phyloP scores from a whole-genome alignment of 1,140 invertebrate genomes.

The Diorhabda carinulata region DNA sequence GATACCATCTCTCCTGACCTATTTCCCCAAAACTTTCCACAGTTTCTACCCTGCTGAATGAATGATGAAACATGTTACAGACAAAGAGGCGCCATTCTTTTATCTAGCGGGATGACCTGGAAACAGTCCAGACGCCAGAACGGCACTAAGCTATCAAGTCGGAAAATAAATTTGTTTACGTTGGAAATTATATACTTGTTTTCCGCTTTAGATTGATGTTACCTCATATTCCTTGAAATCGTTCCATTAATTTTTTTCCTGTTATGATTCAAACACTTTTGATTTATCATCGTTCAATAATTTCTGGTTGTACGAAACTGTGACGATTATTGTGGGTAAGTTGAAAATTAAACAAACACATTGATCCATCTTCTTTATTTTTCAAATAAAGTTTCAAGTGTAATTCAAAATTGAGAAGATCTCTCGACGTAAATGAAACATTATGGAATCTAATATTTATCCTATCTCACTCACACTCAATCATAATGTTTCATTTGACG shows the following conservation, averaged over 20 bases:
- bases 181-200: neutral
- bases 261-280: no score
- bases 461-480: neutral
- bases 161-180: neutral
- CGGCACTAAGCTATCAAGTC: neutral
- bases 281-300: no score
- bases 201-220: no score
- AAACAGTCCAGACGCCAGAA: neutral
- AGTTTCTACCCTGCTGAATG: neutral
- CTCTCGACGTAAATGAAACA: constrained; percentile 6
- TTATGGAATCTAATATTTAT: constrained; percentile 5
- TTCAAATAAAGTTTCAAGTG: constrained; percentile 33
- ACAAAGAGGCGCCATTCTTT: constrained; percentile 13
- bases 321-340: neutral
- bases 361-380: constrained; percentile 20
- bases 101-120: neutral
- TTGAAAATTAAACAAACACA: neutral
- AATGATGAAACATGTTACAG: constrained; percentile 3
- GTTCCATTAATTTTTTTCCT: no score
- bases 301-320: no score
- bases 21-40: no score
- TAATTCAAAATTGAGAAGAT: constrained; percentile 25
- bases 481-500: constrained; percentile 10
- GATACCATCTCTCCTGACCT: no score
- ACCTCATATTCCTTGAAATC: no score